Base-by-base conservation (phyloP, 2,888 invertebrate genomes). In the Spisula subtruncata region DNA sequence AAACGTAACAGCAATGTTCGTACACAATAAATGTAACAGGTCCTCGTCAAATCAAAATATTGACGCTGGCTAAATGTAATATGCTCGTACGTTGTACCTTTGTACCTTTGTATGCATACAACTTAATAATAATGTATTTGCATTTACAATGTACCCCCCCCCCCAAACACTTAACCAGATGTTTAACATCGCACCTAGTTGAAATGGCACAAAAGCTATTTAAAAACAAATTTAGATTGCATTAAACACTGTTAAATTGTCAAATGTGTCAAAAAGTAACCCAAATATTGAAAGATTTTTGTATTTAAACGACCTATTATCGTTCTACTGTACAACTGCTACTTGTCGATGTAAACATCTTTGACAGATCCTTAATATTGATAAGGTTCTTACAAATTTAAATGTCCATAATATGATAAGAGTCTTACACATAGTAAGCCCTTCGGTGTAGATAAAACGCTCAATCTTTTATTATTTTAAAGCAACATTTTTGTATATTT, bases 401-500 rank as follows among this genome's bases (percentile, higher is more conserved):
- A 81, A 54, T 54, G 81, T 29, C 32, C 32, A 16, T 12, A 48
- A n/a, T 25, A 54, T 54, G 32, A 54, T 14, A 29, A 25, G 54
- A 14, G 54, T 29, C 54, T 81, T 81, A 81, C 51, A 54, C n/a
- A 54, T 25, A 25, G 25, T 81, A 29, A 29, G 29, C 46, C 0
- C 20, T 2, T n/a, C 16, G 25, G 0, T 66, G n/a, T 10, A 66
- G 60, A 81, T 54, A 51, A 81, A 25, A n/a, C 54, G 83, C 41
- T 60, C 35, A 83, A n/a, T 83, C 83, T 83, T 12, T 66, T 25
- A 56, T 82, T 81, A 56, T 25, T 16, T 32, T 29, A 54, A 83
- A 83, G 66, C 41, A 83, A 83, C 66, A 83, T 83, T 83, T 83
- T 83, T 60, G 56, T 83, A 66, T 32, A n/a, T 25, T 60, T 51